Conservation (phyloP, 2,888 invertebrate genomes). For the Conus canariensis region DNA sequence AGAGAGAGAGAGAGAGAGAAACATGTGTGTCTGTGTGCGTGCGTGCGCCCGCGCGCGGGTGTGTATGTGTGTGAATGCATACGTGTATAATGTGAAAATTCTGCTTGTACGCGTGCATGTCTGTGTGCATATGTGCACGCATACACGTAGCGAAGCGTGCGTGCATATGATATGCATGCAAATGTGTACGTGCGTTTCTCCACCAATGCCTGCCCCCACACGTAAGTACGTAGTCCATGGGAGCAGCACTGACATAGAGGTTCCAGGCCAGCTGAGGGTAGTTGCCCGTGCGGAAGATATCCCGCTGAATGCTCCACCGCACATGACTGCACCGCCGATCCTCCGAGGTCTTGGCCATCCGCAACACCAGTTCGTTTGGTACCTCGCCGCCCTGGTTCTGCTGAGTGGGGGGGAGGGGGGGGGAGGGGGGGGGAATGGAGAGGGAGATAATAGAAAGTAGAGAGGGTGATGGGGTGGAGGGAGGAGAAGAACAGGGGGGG, state of each 20-base stretch:
- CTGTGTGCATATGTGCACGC: background rate
- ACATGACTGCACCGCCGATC: slow-evolving; percentile 12
- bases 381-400: background rate
- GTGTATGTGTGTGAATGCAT: no score
- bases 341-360: background rate
- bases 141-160: background rate
- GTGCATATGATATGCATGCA: background rate
- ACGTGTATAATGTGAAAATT: background rate
- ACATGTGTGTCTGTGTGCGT: no score
- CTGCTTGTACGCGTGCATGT: background rate
- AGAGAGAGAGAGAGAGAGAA: no score
- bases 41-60: no score
- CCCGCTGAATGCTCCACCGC: slow-evolving; percentile 12
- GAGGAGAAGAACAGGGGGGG: background rate
- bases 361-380: background rate
- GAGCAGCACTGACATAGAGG: slow-evolving; percentile 24
- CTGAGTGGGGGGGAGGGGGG: background rate
- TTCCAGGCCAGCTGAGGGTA: slow-evolving; percentile 32
- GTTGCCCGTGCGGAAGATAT: background rate
- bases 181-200: background rate
- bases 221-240: no score
- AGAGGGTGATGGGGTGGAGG: background rate
- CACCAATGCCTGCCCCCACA: no score
- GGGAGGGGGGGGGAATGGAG: background rate
- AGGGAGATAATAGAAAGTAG: background rate